A percentile compares a stretch with the other conserved stretches of the same genome.
Conservation (phyloP, 2,797 vertebrate genomes). For the Pipistrellus nathusii region DNA sequence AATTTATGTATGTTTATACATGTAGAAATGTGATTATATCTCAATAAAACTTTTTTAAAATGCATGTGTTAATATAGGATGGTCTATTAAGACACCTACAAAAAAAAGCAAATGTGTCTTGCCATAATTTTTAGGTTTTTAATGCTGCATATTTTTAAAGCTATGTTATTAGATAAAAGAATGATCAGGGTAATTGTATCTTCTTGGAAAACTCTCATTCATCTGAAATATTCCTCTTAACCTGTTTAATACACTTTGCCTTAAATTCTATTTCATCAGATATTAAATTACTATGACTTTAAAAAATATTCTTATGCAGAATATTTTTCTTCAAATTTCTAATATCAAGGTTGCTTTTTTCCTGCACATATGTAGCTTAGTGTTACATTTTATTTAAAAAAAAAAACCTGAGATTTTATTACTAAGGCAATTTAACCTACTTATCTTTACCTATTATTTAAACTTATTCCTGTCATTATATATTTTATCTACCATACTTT, state of each 20-base stretch:
- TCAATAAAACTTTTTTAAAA: conserved; percentile 16
- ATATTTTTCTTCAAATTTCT: conserved; percentile 34
- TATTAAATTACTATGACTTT: neutral
- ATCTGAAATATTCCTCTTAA: conserved; percentile 1
- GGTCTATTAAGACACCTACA: neutral
- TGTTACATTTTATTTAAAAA: neutral
- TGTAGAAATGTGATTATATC: neutral
- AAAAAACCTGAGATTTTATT: neutral
- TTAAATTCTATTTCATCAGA: conserved; percentile 45
- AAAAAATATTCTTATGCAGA: neutral
- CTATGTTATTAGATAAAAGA: conserved; percentile 44
- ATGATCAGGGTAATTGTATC: neutral
- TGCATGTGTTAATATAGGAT: neutral
- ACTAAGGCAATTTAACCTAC: neutral
- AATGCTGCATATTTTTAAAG: neutral
- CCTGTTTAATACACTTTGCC: neutral
- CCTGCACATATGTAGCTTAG: neutral
- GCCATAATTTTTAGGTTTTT: conserved; percentile 20
- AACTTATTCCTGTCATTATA: neutral
- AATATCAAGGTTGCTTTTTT: neutral
- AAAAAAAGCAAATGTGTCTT: neutral
- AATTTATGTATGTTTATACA: neutral
- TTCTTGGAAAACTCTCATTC: conserved; percentile 42
- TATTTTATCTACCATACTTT: conserved; percentile 12
- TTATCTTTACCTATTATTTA: conserved; percentile 3